Percentiles rank a stretch among this genome's conserved stretches.
These are phyloP conservation scores for Irena cyanogastra DNA, from an alignment of 2,113 vertebrate genomes.

Conservation along the genomic window DNA sequence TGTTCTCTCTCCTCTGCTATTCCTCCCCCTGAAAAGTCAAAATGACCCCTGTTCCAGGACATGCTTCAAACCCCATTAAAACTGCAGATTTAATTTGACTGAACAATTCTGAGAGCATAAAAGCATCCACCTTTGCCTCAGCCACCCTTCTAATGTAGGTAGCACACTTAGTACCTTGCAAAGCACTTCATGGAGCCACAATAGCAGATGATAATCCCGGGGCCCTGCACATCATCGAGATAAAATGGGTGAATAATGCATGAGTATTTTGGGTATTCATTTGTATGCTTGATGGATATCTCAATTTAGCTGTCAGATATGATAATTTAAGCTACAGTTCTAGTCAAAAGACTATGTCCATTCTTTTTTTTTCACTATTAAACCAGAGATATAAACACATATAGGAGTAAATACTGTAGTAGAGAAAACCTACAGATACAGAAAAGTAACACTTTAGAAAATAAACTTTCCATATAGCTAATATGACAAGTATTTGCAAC, in stretches of 20 bases:
- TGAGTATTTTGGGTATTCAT: neutral
- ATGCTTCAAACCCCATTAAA: neutral
- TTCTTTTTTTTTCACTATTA: neutral
- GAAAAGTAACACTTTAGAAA: neutral
- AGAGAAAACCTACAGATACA: neutral
- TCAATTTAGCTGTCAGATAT: constrained; percentile 19
- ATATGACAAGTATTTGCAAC: neutral
- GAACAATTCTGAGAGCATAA: neutral
- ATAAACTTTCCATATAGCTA: neutral
- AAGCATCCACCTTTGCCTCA: neutral
- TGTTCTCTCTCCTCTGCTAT: neutral
- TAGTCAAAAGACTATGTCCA: neutral
- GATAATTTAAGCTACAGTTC: constrained; percentile 6
- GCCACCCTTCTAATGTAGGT: neutral
- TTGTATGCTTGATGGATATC: neutral
- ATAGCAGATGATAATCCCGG: neutral
- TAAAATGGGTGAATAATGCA: neutral
- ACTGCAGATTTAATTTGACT: neutral
- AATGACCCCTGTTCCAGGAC: neutral
- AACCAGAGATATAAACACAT: neutral
- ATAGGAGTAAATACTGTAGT: neutral
- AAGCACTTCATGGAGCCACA: neutral
- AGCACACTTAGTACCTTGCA: neutral
- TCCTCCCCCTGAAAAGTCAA: neutral
- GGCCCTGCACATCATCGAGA: neutral